Evolutionary conservation across 2,888 invertebrate genomes (phyloP).

Genomic region (Drosophila formosana): DNA sequence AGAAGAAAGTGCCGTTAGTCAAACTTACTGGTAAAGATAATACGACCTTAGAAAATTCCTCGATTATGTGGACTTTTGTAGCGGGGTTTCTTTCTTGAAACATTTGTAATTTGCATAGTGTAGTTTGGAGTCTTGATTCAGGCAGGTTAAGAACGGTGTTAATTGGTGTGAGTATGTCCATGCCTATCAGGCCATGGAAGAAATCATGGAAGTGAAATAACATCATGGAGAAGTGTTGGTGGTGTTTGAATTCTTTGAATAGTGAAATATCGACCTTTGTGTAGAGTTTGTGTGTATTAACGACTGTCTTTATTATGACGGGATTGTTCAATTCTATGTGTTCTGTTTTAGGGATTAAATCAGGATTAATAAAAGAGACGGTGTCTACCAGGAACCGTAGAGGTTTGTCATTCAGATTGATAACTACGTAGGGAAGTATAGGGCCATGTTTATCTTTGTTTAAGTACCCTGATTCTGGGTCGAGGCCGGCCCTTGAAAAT

Average conservation of each 20-base stretch:
- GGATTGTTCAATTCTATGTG: background rate
- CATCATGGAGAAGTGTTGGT: background rate
- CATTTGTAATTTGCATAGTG: background rate
- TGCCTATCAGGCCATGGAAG: conserved; percentile 6
- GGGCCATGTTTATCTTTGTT: conserved; percentile 1
- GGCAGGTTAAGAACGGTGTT: conserved; percentile 8
- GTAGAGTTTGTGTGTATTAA: conserved; percentile 5
- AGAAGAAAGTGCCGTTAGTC: background rate
- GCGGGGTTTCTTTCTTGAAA: conserved; percentile 7
- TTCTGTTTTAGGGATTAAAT: background rate
- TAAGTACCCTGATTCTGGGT: conserved; percentile 6
- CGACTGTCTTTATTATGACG: background rate
- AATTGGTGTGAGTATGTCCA: conserved; percentile 10
- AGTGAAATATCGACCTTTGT: background rate
- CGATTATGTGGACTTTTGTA: background rate
- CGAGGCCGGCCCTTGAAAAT: conserved; percentile 12
- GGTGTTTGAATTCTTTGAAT: background rate
- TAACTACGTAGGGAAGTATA: background rate
- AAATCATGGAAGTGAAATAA: conserved; percentile 4
- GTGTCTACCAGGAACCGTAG: background rate
- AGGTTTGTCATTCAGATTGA: background rate
- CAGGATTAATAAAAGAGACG: conserved; percentile 5
- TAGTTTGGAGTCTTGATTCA: background rate
- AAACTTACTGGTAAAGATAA: background rate
- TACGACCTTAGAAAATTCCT: conserved; percentile 5